Base-by-base conservation (phyloP, 2,888 invertebrate species). In the Ophioninae sp. region DNA sequence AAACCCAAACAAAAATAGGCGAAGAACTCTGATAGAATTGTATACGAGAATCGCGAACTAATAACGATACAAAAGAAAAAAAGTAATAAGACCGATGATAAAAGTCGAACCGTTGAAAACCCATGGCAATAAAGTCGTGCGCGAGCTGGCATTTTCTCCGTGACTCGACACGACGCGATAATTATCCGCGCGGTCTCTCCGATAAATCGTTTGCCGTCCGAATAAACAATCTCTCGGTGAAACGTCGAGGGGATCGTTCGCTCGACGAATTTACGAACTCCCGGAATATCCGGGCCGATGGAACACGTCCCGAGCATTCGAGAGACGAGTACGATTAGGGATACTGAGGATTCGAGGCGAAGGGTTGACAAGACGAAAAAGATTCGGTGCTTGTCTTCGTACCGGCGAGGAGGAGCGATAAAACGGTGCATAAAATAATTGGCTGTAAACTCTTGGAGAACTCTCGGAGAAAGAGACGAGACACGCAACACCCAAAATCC, bases 341-440 rank as follows among this genome's bases (percentile, higher is more conserved):
- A n/a, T n/a, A 13, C 13, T 2, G 59, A 51, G 30, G 3, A 73
- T 59, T 7, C 9, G 10, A 30, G 22, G 0, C 7, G n/a, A 8
- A 6, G 17, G n/a, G 44, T 9, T 30, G 73, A 59, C 58, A 71
- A 61, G 56, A 30, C 73, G 82, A n/a, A 39, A 59, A 59, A 51
- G 2, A 61, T 8, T 58, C 17, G 37, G 58, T 51, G 23, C 61
- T 73, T 61, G 20, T 68, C 39, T 61, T 61, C 64, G 51, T 9
- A 71, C 51, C 56, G 61, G 30, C 72, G 64, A 68, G 69, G 64
- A 74, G 74, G 83, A 83, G 87, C 86, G 89, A 91, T 91, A 91
- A 92, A 91, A 90, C 87, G 87, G 87, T 87, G 88, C 89, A 90
- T 91, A 91, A 91, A 92, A 92, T 92, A 92, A 92, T 92, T 91